Percentiles rank a stretch among this genome's conserved stretches.
phyloP scores from a whole-genome alignment of 2,113 vertebrate genomes.

The Hippoglossus stenolepis region DNA sequence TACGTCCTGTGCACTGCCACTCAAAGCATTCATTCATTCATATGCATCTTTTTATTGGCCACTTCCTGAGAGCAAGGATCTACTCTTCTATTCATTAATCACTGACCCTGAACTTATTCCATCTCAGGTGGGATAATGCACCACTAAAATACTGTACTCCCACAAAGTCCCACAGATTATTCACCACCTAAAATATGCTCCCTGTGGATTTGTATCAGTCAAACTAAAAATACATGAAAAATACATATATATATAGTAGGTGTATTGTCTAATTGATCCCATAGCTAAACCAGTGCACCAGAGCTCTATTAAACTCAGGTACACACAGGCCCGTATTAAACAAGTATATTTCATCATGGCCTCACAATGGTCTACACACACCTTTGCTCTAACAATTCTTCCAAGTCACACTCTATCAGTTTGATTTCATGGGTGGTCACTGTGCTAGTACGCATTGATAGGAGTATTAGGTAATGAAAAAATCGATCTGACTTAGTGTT shows the following conservation, averaged over 20 bases:
- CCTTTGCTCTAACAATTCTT: too few relatives aligned
- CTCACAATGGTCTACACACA: too few relatives aligned
- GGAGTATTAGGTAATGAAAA: too few relatives aligned
- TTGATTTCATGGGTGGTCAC: background rate
- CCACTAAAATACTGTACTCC: constrained; percentile 6
- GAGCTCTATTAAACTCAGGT: constrained; percentile 13
- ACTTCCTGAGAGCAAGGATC: constrained; percentile 11
- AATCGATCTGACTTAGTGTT: too few relatives aligned
- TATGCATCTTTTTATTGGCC: constrained; percentile 3
- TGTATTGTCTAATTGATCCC: constrained; percentile 35
- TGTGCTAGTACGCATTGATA: background rate
- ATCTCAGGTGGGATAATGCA: constrained; percentile 27
- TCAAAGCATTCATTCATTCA: constrained; percentile 27
- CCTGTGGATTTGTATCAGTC: constrained; percentile 18
- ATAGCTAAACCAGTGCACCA: constrained; percentile 9
- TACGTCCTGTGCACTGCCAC: background rate
- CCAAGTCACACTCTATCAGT: too few relatives aligned
- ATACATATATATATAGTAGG: constrained; percentile 34
- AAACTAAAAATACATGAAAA: constrained; percentile 45
- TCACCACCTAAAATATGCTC: constrained; percentile 25
- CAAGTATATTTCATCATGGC: constrained; percentile 12
- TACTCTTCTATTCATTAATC: constrained; percentile 33
- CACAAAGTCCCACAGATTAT: background rate
- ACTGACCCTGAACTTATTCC: constrained; percentile 41
- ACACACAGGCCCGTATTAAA: constrained; percentile 30